Evolutionary conservation across 37 sponge, comb jelly and placozoan genomes (phyloP).

Genomic region (Theonella swinhoei): DNA sequence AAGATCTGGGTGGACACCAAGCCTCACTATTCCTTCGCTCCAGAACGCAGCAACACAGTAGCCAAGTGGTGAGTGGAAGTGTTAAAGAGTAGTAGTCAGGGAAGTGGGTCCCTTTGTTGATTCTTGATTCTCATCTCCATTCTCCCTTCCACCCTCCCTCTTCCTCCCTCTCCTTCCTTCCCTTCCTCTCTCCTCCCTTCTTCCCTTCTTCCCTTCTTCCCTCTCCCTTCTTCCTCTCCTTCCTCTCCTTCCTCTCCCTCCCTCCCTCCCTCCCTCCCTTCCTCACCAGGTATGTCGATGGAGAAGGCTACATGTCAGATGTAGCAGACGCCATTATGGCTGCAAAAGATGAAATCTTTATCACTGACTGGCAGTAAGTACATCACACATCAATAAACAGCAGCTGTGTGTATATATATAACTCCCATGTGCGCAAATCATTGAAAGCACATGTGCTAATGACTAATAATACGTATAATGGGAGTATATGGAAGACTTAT

Average conservation of each 20-base stretch:
- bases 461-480: too few relatives aligned
- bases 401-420: too few relatives aligned
- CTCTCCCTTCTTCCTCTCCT: background rate
- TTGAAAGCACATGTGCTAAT: too few relatives aligned
- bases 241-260: background rate
- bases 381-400: too few relatives aligned
- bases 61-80: constrained; percentile 26
- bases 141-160: too few relatives aligned
- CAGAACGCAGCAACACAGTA: constrained; percentile 8
- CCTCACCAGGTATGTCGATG: constrained; percentile 65
- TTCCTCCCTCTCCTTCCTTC: too few relatives aligned
- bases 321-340: constrained; percentile 57
- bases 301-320: constrained; percentile 39
- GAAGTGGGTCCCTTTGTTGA: too few relatives aligned
- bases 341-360: constrained; percentile 66
- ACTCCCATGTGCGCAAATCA: too few relatives aligned
- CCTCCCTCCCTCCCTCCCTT: constrained; percentile 6
- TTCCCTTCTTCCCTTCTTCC: background rate
- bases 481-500: too few relatives aligned
- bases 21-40: constrained; percentile 60
- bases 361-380: constrained; percentile 71
- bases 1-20: constrained; percentile 51
- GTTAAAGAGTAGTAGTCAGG: background rate
- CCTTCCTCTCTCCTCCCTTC: too few relatives aligned
- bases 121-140: too few relatives aligned